Evolutionary conservation across 2,797 vertebrate genomes (phyloP).

Genomic region (Coranthus polyacanthus): DNA sequence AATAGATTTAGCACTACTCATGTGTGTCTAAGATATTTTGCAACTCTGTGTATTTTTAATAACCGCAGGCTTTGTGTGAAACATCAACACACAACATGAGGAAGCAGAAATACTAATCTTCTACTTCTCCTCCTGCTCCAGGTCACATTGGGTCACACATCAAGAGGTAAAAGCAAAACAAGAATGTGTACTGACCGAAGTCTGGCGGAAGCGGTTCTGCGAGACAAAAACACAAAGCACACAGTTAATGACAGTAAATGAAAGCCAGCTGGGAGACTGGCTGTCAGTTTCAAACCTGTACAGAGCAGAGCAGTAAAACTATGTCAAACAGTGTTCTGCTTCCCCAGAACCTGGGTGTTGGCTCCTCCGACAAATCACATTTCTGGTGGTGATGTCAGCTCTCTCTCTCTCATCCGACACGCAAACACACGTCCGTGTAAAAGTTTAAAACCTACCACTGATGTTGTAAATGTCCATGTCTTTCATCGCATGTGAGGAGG

Average conservation of each 20-base stretch:
- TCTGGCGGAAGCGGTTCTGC: slow-evolving; percentile 47
- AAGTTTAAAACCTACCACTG: slow-evolving; percentile 52
- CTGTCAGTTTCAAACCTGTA: background rate
- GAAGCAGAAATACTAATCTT: slow-evolving; percentile 15
- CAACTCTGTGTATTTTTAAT: background rate
- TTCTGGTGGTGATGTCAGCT: slow-evolving; percentile 51
- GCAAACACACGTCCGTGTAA: too few relatives aligned
- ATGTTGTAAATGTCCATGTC: slow-evolving; percentile 75
- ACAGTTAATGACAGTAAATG: too few relatives aligned
- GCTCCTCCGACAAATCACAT: slow-evolving; percentile 58
- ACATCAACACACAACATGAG: background rate
- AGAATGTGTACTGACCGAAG: slow-evolving; percentile 58
- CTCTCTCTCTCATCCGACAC: too few relatives aligned
- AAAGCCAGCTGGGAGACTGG: too few relatives aligned
- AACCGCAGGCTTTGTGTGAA: background rate
- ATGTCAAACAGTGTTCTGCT: slow-evolving; percentile 1
- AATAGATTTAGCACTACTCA: too few relatives aligned
- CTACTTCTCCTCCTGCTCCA: slow-evolving; percentile 13
- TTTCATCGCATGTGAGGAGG: slow-evolving; percentile 67
- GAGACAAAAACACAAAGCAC: slow-evolving; percentile 2
- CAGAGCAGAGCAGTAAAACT: background rate
- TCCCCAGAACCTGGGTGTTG: slow-evolving; percentile 61
- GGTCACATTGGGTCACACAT: slow-evolving; percentile 11
- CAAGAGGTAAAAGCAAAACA: background rate
- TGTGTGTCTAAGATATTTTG: too few relatives aligned